Evolutionary conservation across 2,113 vertebrate species (phyloP), one percentile per base, ranked within the genome.

Genomic region (Meleagris gallopavo): DNA sequence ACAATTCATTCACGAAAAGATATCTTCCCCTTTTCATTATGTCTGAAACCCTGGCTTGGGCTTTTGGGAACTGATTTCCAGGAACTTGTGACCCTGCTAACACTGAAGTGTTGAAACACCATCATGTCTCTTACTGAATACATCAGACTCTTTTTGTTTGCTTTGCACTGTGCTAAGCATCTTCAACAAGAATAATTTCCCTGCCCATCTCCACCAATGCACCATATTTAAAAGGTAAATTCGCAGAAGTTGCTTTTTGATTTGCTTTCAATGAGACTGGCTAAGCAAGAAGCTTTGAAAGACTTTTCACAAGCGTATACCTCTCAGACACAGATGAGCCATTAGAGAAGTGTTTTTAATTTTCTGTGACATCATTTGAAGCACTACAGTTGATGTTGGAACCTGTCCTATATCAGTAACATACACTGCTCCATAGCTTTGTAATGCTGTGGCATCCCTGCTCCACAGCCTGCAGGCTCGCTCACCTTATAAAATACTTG

Each of bases 401-500:
- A 61, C 43, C 41, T 81, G 57, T 40, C 78, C 65, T 13, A 0
- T 87, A 10, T 83, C 65, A 73, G n/a, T 65, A 25, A 54, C 60
- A 9, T 43, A 69, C 2, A 10, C 70, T 61, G 52, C 14, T 3
- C 17, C 66, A 46, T 3, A 7, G 41, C 60, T 62, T 75, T 92
- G 7, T 77, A 57, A 69, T 2, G 19, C 43, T 34, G 11, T 93
- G 80, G 18, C 57, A 55, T 96, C 27, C 30, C 64, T 22, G 29
- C 58, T 91, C 45, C 64, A 30, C 52, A 58, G 34, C 50, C 38
- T 54, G 6, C 32, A 81, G 65, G n/a, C 38, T 87, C 48, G 6
- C 57, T 95, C 88, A 61, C 78, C 66, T 94, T 81, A 24, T 71
- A 85, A 92, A 93, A 90, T n/a, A 38, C 27, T 71, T 83, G 54